Conservation (phyloP, 2,888 invertebrate species). For the Lobophora halterata region DNA sequence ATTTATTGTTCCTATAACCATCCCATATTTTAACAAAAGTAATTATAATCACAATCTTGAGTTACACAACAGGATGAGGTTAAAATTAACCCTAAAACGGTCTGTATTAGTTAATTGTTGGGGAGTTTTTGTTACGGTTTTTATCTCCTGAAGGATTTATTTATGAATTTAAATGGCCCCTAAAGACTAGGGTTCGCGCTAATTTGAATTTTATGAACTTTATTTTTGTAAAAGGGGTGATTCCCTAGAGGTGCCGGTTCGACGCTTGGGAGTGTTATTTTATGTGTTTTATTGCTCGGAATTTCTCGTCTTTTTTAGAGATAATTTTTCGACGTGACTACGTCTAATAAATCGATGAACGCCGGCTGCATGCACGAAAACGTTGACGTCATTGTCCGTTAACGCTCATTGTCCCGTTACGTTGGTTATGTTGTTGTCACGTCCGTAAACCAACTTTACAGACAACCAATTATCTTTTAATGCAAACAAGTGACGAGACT, state of each 20-base stretch:
- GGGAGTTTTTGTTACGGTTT: constrained; percentile 55
- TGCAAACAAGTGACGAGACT: no score
- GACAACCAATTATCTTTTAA: no score
- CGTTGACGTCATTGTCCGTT: no score
- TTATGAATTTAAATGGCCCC: constrained; percentile 75
- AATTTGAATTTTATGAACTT: constrained; percentile 77
- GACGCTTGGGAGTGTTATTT: constrained; percentile 37
- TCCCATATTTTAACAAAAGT: constrained; percentile 55
- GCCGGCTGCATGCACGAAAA: no score
- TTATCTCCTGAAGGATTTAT: constrained; percentile 62
- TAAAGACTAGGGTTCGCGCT: constrained; percentile 65
- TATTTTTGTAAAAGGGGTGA: constrained; percentile 64
- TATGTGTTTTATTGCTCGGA: constrained; percentile 34
- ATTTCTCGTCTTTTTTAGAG: constrained; percentile 17
- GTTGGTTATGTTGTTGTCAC: no score
- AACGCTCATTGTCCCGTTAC: no score
- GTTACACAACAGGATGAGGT: constrained; percentile 56
- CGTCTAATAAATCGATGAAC: no score
- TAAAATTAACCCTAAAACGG: constrained; percentile 72
- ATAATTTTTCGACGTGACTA: constrained; percentile 2
- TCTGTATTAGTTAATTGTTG: constrained; percentile 77
- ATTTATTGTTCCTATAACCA: constrained; percentile 26
- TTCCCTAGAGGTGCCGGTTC: constrained; percentile 46
- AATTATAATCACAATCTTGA: constrained; percentile 45
- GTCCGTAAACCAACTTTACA: no score